Conservation (phyloP, 30 jellyfish, hydroid and myxozoan genomes). For the Aurelia sp. region DNA sequence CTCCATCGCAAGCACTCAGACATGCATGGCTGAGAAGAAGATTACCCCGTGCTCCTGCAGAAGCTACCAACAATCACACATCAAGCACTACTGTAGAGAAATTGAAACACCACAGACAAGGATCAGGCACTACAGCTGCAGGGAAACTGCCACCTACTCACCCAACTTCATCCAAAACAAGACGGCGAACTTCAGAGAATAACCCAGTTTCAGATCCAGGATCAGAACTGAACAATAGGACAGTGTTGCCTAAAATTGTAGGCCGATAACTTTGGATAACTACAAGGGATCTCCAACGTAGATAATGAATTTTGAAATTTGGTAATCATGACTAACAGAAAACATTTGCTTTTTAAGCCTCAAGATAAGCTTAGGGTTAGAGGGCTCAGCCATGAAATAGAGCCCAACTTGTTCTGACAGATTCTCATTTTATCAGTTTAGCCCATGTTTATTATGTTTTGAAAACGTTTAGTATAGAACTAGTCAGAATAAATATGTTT, state of each 20-base stretch:
- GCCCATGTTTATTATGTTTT: too few species aligned
- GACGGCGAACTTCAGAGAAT: slow-evolving; percentile 91
- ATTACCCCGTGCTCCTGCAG: slow-evolving; percentile 95
- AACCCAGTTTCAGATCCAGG: slow-evolving; percentile 71
- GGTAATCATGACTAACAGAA: not conserved
- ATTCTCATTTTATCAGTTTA: too few species aligned
- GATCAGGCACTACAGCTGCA: slow-evolving; percentile 80
- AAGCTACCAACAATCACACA: slow-evolving; percentile 39
- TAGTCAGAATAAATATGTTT: too few species aligned
- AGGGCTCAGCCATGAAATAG: too few species aligned
- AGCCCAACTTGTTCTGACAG: too few species aligned
- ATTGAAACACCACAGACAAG: slow-evolving; percentile 84
- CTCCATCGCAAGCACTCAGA: slow-evolving; percentile 92
- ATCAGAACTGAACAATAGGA: slow-evolving; percentile 83
- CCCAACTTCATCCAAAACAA: slow-evolving; percentile 90
- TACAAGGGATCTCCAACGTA: not conserved
- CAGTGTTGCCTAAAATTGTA: slow-evolving; percentile 92
- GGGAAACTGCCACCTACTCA: slow-evolving; percentile 63
- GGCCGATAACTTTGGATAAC: slow-evolving; percentile 65
- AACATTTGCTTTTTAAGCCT: too few species aligned
- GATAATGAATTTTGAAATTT: too few species aligned
- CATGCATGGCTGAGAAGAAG: slow-evolving; percentile 96
- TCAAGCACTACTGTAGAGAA: slow-evolving; percentile 69
- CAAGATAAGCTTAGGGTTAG: too few species aligned
- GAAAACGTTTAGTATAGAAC: too few species aligned